Conservation (phyloP, 2,113 vertebrate species). For the Illadopsis cleaveri region DNA sequence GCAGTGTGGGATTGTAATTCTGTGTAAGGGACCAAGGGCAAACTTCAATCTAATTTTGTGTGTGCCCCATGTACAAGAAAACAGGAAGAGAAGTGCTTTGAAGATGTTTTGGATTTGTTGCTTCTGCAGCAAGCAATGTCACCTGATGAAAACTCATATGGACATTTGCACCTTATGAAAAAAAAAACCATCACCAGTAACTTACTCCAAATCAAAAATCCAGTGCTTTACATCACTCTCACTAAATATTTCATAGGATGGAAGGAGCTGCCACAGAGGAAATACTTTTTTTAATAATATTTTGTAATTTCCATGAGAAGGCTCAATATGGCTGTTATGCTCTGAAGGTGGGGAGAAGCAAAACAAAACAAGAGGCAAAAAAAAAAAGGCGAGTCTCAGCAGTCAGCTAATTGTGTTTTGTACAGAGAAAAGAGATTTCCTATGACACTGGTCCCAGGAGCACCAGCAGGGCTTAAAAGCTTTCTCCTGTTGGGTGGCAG, state of each 20-base stretch:
- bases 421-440: conserved; percentile 78
- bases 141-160: conserved; percentile 71
- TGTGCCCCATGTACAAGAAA: not conserved
- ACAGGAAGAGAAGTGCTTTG: not conserved
- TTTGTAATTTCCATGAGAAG: conserved; percentile 67
- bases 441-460: conserved; percentile 75
- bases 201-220: conserved; percentile 75
- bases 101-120: not conserved
- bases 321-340: conserved; percentile 64
- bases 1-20: not conserved
- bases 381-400: not conserved
- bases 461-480: conserved; percentile 70
- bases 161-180: conserved; percentile 69
- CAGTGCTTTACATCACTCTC: conserved; percentile 9
- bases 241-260: conserved; percentile 76
- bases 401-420: conserved; percentile 66
- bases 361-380: not conserved
- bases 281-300: conserved; percentile 59
- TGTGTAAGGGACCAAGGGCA: not conserved
- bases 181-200: conserved; percentile 68
- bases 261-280: conserved; percentile 64
- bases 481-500: conserved; percentile 68
- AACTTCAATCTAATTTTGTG: not conserved
- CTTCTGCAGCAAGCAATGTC: conserved; percentile 73
- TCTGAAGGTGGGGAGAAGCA: not conserved